A percentile compares a stretch with the other conserved stretches of the same genome.
Conservation (phyloP, 30 jellyfish, hydroid and myxozoan genomes). For the Chrysaora quinquecirrha region DNA sequence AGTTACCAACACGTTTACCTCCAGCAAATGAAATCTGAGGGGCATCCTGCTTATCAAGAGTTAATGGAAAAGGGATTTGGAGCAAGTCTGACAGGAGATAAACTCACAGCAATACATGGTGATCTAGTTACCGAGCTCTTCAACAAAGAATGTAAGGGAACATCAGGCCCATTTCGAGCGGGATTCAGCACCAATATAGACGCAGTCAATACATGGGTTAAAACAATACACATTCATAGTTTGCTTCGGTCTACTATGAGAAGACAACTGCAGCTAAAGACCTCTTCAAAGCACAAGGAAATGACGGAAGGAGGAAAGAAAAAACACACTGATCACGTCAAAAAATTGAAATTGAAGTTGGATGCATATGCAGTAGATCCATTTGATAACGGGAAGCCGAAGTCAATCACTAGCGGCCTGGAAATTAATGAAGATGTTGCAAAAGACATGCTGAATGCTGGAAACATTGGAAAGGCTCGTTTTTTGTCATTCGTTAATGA, state of each 20-base stretch:
- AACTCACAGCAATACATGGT: not conserved
- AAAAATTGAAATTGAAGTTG: not conserved
- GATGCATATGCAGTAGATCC: constrained; percentile 4
- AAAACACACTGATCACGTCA: not conserved
- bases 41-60: not conserved
- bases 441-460: not conserved
- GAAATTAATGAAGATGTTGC: not conserved
- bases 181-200: constrained; percentile 30
- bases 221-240: constrained; percentile 1
- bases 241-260: constrained; percentile 2
- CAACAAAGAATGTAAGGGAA: constrained; percentile 7
- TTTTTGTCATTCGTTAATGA: not conserved
- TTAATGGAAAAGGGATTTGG: not conserved
- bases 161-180: constrained; percentile 27
- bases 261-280: constrained; percentile 8
- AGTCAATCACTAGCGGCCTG: not conserved
- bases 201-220: constrained; percentile 29
- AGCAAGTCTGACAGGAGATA: not conserved
- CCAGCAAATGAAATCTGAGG: not conserved
- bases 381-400: not conserved
- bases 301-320: constrained; percentile 4
- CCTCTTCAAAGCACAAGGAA: constrained; percentile 32
- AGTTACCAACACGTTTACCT: not conserved
- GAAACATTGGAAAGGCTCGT: not conserved
- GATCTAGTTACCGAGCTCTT: not conserved